phyloP scores from a whole-genome alignment of 2,113 vertebrate genomes.

The Tyto alba region DNA sequence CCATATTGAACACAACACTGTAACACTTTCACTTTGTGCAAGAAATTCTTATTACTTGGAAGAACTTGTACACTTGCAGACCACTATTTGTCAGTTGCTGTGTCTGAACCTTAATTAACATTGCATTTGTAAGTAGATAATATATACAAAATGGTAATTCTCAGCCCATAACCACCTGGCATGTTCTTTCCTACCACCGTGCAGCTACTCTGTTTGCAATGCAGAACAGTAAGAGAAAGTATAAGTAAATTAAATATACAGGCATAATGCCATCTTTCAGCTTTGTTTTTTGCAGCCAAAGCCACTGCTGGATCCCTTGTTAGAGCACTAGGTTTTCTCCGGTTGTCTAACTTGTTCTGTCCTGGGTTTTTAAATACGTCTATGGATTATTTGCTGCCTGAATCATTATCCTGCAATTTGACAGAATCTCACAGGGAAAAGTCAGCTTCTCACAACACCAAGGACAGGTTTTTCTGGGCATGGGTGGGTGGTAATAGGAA shows the following conservation, averaged over 20 bases:
- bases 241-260: constrained; percentile 29
- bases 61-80: neutral
- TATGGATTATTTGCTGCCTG: neutral
- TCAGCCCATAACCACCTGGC: constrained; percentile 14
- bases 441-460: neutral
- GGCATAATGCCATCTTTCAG: constrained; percentile 1
- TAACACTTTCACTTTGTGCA: neutral
- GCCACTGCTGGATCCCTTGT: neutral
- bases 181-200: constrained; percentile 18
- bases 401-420: neutral
- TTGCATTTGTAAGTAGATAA: constrained; percentile 22
- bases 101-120: constrained; percentile 25
- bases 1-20: neutral
- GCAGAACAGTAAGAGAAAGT: constrained; percentile 35
- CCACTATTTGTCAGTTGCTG: neutral
- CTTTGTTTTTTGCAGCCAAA: neutral
- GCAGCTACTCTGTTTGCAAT: neutral
- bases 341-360: neutral
- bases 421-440: neutral
- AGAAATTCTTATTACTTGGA: neutral
- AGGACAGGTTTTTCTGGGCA: neutral
- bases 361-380: neutral
- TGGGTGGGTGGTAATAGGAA: neutral
- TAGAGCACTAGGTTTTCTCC: neutral
- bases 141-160: constrained; percentile 41